Evolutionary conservation across 1,140 invertebrate species (phyloP).

Genomic region (Sarcophaga peregrina): DNA sequence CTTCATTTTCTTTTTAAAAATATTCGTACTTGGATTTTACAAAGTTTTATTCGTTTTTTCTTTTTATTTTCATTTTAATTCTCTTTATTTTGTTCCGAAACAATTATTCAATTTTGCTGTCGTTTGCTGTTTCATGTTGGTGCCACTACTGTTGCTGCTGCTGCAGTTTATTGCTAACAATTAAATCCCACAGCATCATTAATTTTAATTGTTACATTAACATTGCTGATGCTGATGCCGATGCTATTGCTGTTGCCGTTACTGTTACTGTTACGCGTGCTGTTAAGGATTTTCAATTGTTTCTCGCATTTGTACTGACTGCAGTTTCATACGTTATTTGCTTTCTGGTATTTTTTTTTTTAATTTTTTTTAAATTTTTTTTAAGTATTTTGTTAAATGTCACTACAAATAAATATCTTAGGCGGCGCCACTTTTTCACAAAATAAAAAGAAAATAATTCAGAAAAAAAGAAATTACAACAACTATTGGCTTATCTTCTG

Average conservation of each 20-base stretch:
- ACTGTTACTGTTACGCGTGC: too few relatives aligned
- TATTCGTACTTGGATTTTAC: background rate
- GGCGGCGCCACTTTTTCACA: background rate
- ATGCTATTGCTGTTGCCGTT: too few relatives aligned
- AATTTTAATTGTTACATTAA: slow-evolving; percentile 12
- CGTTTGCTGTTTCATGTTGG: background rate
- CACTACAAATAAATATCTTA: background rate
- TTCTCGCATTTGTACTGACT: too few relatives aligned
- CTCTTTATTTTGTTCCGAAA: background rate
- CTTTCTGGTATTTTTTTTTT: background rate
- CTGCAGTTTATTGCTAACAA: slow-evolving; percentile 20
- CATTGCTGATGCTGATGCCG: background rate
- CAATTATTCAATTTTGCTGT: background rate
- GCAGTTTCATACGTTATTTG: background rate
- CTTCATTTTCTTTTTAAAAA: background rate
- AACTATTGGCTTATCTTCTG: too few relatives aligned
- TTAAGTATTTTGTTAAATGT: slow-evolving; percentile 23
- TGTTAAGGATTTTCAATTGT: too few relatives aligned
- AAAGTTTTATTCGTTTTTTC: background rate
- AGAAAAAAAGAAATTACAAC: too few relatives aligned
- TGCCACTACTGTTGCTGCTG: background rate
- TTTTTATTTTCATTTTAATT: too few relatives aligned
- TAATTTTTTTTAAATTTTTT: background rate
- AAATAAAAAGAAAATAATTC: too few relatives aligned
- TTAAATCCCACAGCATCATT: slow-evolving; percentile 21